These are phyloP conservation scores for Enteromius anoplus DNA, from an alignment of 2,797 vertebrate genomes.

Conservation along the genomic window DNA sequence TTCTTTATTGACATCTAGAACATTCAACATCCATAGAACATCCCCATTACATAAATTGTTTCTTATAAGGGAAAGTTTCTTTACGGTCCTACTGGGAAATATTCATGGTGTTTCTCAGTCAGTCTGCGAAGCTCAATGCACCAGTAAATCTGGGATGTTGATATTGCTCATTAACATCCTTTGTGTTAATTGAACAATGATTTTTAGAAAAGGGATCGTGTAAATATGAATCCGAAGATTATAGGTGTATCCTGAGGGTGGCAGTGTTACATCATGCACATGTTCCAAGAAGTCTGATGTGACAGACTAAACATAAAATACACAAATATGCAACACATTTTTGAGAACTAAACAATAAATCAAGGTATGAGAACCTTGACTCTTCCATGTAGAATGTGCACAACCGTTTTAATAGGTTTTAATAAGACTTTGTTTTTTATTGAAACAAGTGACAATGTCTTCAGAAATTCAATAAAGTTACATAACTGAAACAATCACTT, in stretches of 20 bases:
- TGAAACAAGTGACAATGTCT: constrained; percentile 58
- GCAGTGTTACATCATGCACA: constrained; percentile 12
- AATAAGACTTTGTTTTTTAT: constrained; percentile 48
- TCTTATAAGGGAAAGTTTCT: not conserved
- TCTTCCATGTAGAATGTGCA: not conserved
- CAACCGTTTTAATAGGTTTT: constrained; percentile 19
- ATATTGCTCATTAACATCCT: not conserved
- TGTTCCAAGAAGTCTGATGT: not conserved
- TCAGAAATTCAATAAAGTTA: constrained; percentile 59
- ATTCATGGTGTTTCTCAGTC: not conserved
- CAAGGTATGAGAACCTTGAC: too few relatives aligned
- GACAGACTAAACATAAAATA: not conserved
- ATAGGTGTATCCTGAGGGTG: constrained; percentile 15
- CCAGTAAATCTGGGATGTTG: not conserved
- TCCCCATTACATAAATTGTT: too few relatives aligned
- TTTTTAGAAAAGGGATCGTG: not conserved
- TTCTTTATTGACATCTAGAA: too few relatives aligned
- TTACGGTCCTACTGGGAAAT: not conserved
- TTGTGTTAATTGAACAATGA: not conserved
- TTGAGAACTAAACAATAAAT: not conserved
- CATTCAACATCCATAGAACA: too few relatives aligned
- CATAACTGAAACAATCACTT: constrained; percentile 53
- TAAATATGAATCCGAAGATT: not conserved
- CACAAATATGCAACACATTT: not conserved
- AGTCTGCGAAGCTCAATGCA: not conserved